Conservation (phyloP, 2,797 vertebrate species). For the Carapus acus region DNA sequence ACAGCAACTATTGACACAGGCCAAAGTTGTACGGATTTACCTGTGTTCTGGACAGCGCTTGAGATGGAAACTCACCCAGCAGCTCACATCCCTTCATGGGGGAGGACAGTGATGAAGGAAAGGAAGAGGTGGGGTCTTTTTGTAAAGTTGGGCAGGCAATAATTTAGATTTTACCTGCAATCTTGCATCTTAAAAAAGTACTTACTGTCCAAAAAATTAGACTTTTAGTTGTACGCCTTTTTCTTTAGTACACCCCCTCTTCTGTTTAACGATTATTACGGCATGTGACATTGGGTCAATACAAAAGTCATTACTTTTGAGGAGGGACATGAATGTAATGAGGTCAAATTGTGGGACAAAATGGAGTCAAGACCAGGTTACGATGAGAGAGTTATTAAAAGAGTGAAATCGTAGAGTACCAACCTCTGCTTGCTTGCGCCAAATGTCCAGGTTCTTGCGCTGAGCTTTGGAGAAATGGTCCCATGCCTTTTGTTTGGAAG, state of each 20-base stretch:
- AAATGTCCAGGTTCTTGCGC: constrained; percentile 98
- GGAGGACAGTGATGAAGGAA: constrained; percentile 43
- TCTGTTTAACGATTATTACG: background rate
- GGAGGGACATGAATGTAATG: constrained; percentile 11
- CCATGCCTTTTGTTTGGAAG: constrained; percentile 99
- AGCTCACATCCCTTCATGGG: constrained; percentile 48
- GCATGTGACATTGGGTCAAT: constrained; percentile 9
- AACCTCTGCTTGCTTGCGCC: constrained; percentile 99
- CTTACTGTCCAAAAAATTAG: constrained; percentile 47
- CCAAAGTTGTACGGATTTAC: constrained; percentile 43
- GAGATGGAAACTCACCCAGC: constrained; percentile 56
- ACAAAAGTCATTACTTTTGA: constrained; percentile 19
- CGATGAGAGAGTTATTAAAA: constrained; percentile 33
- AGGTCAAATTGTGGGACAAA: constrained; percentile 20
- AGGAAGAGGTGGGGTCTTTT: constrained; percentile 34
- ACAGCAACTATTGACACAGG: background rate
- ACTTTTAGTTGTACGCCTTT: constrained; percentile 7
- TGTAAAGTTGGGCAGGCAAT: constrained; percentile 24
- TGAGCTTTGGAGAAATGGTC: constrained; percentile 99
- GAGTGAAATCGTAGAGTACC: constrained; percentile 62
- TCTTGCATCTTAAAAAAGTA: constrained; percentile 30
- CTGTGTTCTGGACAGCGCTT: constrained; percentile 48
- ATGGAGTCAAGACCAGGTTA: constrained; percentile 35
- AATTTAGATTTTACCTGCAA: no score
- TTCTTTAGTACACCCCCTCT: background rate